A percentile compares a stretch with the other conserved stretches of the same genome.
Conservation (phyloP, 2,888 invertebrate genomes). For the Metopia argyrocephala region DNA sequence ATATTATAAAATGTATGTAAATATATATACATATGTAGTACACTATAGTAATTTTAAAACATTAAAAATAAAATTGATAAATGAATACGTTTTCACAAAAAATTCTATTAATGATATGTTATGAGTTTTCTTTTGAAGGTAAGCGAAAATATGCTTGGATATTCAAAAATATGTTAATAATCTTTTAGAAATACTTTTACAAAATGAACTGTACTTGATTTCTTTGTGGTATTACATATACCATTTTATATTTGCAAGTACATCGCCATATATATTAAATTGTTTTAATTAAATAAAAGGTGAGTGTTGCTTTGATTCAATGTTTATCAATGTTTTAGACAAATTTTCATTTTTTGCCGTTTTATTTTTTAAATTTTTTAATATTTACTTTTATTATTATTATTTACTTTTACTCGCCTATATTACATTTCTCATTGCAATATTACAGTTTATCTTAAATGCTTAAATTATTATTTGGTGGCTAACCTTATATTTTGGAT, state of each 20-base stretch:
- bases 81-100: constrained; percentile 52
- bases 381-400: constrained; percentile 3
- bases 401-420: constrained; percentile 30
- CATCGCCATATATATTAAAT: constrained; percentile 22
- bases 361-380: background rate
- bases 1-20: background rate
- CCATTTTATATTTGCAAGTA: background rate
- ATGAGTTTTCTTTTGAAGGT: constrained; percentile 46
- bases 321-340: background rate
- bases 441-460: constrained; percentile 29
- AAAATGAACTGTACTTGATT: background rate
- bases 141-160: constrained; percentile 61
- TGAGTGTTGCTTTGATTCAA: constrained; percentile 21
- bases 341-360: background rate
- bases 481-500: constrained; percentile 17
- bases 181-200: background rate
- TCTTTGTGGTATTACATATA: background rate
- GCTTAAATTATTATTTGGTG: constrained; percentile 44
- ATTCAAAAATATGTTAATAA: background rate
- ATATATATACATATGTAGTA: constrained; percentile 22
- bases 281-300: constrained; percentile 25
- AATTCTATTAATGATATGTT: constrained; percentile 5
- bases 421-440: constrained; percentile 31
- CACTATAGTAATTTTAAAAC: constrained; percentile 53
- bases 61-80: constrained; percentile 54